Base-by-base conservation (phyloP, 2,888 invertebrate species). In the Keiferia lycopersicella region DNA sequence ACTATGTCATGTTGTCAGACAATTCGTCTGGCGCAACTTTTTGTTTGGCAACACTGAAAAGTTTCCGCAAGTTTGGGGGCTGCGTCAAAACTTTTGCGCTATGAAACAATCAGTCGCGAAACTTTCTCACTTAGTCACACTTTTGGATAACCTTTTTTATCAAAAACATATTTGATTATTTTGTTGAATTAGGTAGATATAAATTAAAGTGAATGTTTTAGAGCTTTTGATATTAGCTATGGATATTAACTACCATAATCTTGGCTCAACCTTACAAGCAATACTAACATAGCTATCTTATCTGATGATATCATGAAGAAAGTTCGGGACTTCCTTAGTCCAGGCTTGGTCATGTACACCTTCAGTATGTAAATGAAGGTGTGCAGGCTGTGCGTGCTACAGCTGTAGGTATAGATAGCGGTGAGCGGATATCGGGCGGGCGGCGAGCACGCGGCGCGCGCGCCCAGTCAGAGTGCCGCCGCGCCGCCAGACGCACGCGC, bases 381-480 rank as follows among this genome's bases (percentile, higher is more conserved):
- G 82, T 84, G 76, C 82, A 83, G 80, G 81, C 76, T 82, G 74
- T 82, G 79, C 78, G 80, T 79, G 70, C 70, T 73, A 74, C 69
- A 71, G 71, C 72, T 76, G 75, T 78, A 78, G 73, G 79, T 84
- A 82, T 85, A 86, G 87, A 85, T 85, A 87, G 81, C 74, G 81
- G 86, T 82, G 86, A 87, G 85, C 82, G 88, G 86, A 83, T 84
- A 86, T 82, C 86, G 87, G 84, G 83, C 87, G 84, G 84, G 83
- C 86, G 83, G 83, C 78, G 80, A 76, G 82, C 83, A 85, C 80
- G 76, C 86, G 84, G 87, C 84, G 84, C 84, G 88, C 90, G 88
- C 91, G 89, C 79, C 91, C 91, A 90, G 91, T 91, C 91, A 87
- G 87, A 90, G 88, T 91, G 91, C 90, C 91, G 91, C 91, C 91